phyloP scores from a whole-genome alignment of 2,888 invertebrate genomes.

The Julus scandinavius region DNA sequence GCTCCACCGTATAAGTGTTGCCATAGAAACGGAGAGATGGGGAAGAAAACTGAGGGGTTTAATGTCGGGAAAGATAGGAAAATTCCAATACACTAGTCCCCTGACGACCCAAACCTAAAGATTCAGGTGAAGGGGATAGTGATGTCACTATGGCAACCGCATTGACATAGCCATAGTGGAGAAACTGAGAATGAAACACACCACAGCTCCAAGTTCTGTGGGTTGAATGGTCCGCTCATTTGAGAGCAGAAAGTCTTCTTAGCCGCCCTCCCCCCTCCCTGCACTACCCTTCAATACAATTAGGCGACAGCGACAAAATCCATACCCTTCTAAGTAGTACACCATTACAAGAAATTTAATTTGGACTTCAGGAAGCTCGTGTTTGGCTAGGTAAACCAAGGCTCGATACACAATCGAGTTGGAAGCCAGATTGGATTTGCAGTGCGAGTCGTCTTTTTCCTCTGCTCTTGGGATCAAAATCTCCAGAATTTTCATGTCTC shows the following conservation, averaged over 20 bases:
- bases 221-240: constrained; percentile 35
- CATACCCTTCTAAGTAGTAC: constrained; percentile 7
- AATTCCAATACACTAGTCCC: constrained; percentile 48
- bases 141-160: constrained; percentile 33
- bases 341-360: constrained; percentile 40
- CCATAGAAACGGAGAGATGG: constrained; percentile 28
- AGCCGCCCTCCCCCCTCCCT: not conserved
- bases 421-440: constrained; percentile 12
- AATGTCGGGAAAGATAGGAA: constrained; percentile 29
- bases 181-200: constrained; percentile 19
- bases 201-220: not conserved
- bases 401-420: constrained; percentile 18
- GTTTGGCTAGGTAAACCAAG: constrained; percentile 14
- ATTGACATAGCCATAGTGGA: constrained; percentile 33
- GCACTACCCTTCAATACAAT: constrained; percentile 22
- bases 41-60: constrained; percentile 44
- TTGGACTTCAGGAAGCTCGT: constrained; percentile 25
- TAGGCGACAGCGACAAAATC: constrained; percentile 1
- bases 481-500: constrained; percentile 9
- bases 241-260: not conserved
- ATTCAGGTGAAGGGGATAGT: constrained; percentile 46
- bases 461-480: not conserved
- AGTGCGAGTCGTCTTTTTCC: not conserved
- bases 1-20: not conserved
- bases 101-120: constrained; percentile 31